Evolutionary conservation across 2,888 invertebrate species (phyloP).

Genomic region (Lamellibrachia columna): DNA sequence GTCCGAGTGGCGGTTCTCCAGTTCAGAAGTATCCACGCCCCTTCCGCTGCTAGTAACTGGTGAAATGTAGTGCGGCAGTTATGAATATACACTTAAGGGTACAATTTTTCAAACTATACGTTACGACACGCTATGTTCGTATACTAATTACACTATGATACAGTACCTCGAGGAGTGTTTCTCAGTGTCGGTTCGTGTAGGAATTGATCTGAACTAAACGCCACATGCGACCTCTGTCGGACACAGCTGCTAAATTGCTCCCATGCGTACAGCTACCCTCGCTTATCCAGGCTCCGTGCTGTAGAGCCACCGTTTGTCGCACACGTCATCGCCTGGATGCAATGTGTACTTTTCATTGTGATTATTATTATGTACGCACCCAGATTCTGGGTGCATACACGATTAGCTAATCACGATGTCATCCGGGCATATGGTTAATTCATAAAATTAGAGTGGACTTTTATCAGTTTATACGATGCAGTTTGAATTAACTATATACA

Average conservation of each 20-base stretch:
- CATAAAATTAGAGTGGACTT: no score
- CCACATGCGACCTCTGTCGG: not conserved
- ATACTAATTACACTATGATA: not conserved
- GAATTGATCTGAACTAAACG: not conserved
- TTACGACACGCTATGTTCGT: not conserved
- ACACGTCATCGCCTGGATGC: no score
- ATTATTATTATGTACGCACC: no score
- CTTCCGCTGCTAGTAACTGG: not conserved
- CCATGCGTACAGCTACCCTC: no score
- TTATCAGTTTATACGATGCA: no score
- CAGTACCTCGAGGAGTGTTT: not conserved
- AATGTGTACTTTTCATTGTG: no score
- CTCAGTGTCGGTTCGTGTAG: not conserved
- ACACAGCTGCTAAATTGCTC: not conserved
- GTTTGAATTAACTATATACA: no score
- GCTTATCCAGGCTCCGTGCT: no score
- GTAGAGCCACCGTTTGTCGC: no score
- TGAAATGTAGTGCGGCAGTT: not conserved
- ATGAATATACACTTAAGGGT: not conserved
- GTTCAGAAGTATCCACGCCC: not conserved
- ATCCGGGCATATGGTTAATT: no score
- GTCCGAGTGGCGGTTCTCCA: not conserved
- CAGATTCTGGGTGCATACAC: no score
- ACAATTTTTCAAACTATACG: not conserved
- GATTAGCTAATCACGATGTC: no score